Evolutionary conservation across 2,113 vertebrate genomes (phyloP), one percentile per base, ranked within the genome.

Genomic region (Andinoacara biseriatus): DNA sequence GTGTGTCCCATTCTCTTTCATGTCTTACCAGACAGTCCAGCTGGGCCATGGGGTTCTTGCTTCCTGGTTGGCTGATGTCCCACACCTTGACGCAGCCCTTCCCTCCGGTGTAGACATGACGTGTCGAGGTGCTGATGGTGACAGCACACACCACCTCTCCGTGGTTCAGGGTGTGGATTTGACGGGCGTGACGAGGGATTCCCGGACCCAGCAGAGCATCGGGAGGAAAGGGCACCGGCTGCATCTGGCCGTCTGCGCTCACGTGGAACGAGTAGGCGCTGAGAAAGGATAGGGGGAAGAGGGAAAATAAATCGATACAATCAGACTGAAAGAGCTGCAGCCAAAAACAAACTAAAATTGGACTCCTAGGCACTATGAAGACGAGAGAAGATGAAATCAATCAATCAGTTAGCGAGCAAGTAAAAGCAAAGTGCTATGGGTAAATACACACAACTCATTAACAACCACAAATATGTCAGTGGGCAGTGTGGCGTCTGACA

Each of bases 1-100:
- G 5, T 7, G 5, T 7, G 3, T n/a, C 86, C 76, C 61, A 91
- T 43, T 10, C 90, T 7, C n/a, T 26, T 46, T 61, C 29, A 5
- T 7, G n/a, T 57, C 95, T 97, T 89, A 94, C 94, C 93, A 94
- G 89, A 84, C 94, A 94, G 90, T 94, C 94, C 84, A 94, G 92
- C 90, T 94, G 94, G 72, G 94, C 94, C 94, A 94, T 94, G 82
- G 94, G 92, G 78, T 87, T 93, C 91, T 94, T 94, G 91, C 82
- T 94, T 22, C 94, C 94, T 0, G 89, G 92, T 91, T 97, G 97
- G 93, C 96, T 97, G 92, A 98, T 97, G 43, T 97, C 97, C 97
- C 97, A 97, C 88, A 98, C 97, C 88, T 98, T 98, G 62, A 98
- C 97, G 0, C 97, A 98, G 90, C 96, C 96, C 86, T 97, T 97